Base-by-base conservation (phyloP, 2,113 vertebrate genomes). In the Nycticorax nycticorax region DNA sequence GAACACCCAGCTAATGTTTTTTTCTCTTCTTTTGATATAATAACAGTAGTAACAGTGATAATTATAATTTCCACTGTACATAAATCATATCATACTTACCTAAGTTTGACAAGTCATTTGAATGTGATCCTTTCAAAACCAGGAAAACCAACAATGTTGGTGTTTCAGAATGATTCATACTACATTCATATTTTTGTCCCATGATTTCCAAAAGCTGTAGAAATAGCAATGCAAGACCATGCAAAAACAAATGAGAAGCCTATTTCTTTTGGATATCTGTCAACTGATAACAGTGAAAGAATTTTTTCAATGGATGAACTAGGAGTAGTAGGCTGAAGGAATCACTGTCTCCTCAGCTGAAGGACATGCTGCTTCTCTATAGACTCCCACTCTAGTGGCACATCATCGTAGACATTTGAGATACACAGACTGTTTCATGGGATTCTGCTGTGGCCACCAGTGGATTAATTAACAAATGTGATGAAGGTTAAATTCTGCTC, bases 391-490 rank as follows among this genome's bases (percentile, higher is more conserved):
- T 60, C 64, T 50, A 45, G 30, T 19, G 16, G 33, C n/a, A 35
- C 23, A 84, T 13, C 9, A 24, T 48, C 24, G 14, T 30, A 67
- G 28, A 18, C 33, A n/a, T 88, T 74, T 30, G 64, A 76, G 57
- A 76, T n/a, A 69, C 1, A 37, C 8, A 27, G 14, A 23, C 18
- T 41, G 10, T 85, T 95, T 81, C 75, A 80, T 28, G 39, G 90
- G 85, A 86, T 73, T 88, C 63, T 48, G 8, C 59, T 78, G 33
- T 73, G 33, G 43, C 47, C 72, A 75, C 55, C 15, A 50, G 60
- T 86, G 75, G 28, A 82, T 94, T 96, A 92, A 93, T 94, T 93
- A 92, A 52, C 48, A 64, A 28, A 72, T 90, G 41, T 11, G 22
- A 37, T 69, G 47, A 39, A 63, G 85, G 35, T 67, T 71, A 78